Base-by-base conservation (phyloP, 1,140 invertebrate species). In the Tetramorium simillimum region DNA sequence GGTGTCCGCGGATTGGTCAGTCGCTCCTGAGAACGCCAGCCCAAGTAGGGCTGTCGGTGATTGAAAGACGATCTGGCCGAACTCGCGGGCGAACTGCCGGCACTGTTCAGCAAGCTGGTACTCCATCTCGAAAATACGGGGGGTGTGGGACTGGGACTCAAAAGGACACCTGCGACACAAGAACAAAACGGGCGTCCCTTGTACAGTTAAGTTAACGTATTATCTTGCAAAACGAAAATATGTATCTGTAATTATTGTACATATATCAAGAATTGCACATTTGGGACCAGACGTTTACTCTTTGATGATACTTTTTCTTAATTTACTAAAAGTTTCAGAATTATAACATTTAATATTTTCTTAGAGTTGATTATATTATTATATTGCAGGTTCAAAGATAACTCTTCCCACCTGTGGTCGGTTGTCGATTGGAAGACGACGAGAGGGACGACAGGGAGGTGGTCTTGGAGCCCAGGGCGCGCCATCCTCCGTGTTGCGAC, bases 21-120 rank as follows among this genome's bases (percentile, higher is more conserved):
- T 51, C 98, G 96, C 94, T 98, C 98, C 92, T 98, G 98, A 84
- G 98, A 98, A 88, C 98, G 96, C 98, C 98, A 99, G 73, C 98
- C 98, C 43, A 98, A 96, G 94, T 98, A 98, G 12, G 98, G 98
- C 94, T 98, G 97, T 69, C 95, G 93, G 92, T 96, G 94, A 93
- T 97, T 96, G 95, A 97, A 96, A 76, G 96, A 96, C 70, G 96
- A 96, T 58, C 96, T 95, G 40, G 96, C 96, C 14, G 96, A 97
- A 91, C 96, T 96, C 84, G 96, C 96, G 40, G 96, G 97, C 16
- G 96, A 97, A 88, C 96, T 97, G 87, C 96, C 96, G 62, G 96
- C 97, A 73, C 97, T 98, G 94, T 98, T 98, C 80, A 98, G 95
- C 92, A 98, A 95, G 91, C 97, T 98, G 65, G 98, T 98, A 78